A percentile compares a stretch with the other conserved stretches of the same genome.
These are phyloP conservation scores for Danio tinwini DNA, from an alignment of 2,797 vertebrate species.

Conservation along the genomic window DNA sequence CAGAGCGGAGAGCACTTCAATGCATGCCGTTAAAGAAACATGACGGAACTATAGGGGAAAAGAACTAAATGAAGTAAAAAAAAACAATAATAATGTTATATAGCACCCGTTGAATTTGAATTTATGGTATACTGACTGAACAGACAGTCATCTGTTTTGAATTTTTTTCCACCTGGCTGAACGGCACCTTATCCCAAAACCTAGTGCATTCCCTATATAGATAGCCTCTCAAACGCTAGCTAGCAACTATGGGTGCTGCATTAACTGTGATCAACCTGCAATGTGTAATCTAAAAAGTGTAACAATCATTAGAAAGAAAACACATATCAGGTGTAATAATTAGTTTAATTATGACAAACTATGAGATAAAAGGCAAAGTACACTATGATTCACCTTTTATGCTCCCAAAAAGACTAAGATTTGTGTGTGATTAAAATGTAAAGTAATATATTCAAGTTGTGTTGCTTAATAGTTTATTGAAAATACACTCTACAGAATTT, in stretches of 20 bases:
- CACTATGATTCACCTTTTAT: no score
- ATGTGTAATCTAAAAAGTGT: no score
- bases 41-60: neutral
- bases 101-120: neutral
- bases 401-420: no score
- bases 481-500: no score
- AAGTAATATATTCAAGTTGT: no score
- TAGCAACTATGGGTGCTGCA: no score
- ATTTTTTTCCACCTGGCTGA: neutral
- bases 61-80: neutral
- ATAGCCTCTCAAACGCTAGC: neutral
- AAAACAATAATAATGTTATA: neutral
- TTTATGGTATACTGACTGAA: neutral
- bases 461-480: no score
- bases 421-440: no score
- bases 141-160: neutral
- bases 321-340: neutral
- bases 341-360: neutral
- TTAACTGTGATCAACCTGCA: no score
- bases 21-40: neutral
- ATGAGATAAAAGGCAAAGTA: no score
- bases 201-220: neutral
- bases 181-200: neutral
- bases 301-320: neutral
- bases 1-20: neutral